These are phyloP conservation scores for Dicranocentrus wangi DNA, from an alignment of 2,888 invertebrate species.

Conservation along the genomic window DNA sequence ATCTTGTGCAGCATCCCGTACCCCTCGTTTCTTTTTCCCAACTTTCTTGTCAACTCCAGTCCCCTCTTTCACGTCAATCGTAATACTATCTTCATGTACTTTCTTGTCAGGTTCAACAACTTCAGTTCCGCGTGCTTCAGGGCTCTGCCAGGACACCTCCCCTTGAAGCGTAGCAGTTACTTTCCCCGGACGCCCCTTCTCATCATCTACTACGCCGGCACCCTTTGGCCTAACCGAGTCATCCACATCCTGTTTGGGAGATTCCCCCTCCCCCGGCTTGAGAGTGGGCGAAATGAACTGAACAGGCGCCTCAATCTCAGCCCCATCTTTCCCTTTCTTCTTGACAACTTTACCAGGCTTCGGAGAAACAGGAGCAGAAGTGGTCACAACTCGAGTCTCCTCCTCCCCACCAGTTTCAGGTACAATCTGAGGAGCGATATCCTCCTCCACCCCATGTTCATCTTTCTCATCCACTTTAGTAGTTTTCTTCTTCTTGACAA, in stretches of 20 bases:
- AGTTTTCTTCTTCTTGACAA: neutral
- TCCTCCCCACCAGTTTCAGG: neutral
- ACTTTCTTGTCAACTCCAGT: neutral
- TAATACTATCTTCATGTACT: neutral
- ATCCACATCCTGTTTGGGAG: neutral
- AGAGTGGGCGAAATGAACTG: neutral
- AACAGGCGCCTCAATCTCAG: neutral
- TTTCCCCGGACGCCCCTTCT: neutral
- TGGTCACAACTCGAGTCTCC: neutral
- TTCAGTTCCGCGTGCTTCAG: neutral
- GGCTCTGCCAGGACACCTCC: neutral
- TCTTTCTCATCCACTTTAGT: neutral
- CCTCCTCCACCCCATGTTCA: neutral
- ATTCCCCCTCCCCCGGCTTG: constrained; percentile 22
- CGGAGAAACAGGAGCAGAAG: no score
- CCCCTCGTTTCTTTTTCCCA: neutral
- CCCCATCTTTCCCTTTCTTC: constrained; percentile 8
- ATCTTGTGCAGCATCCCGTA: constrained; percentile 1
- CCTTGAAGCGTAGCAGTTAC: neutral
- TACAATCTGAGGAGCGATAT: neutral
- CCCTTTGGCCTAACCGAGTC: neutral
- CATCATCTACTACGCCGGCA: neutral
- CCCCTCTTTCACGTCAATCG: neutral
- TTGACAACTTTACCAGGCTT: constrained; percentile 21
- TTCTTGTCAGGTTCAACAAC: neutral